Conservation (phyloP, 2,888 invertebrate genomes). For the Beris chalybata region DNA sequence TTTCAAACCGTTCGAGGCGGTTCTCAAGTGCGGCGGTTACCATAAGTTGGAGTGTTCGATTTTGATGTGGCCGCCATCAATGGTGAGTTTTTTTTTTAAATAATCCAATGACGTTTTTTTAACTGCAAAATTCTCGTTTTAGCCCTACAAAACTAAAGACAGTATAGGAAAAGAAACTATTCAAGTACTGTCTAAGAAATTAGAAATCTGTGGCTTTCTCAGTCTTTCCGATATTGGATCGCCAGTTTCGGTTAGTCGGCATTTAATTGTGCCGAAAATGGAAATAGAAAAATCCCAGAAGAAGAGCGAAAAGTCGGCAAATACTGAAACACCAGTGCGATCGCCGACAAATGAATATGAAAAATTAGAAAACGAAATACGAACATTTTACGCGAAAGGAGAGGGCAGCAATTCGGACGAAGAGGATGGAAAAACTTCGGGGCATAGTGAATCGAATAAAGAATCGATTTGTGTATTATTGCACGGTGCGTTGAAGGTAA, state of each 20-base stretch:
- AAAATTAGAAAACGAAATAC: slow-evolving; percentile 53
- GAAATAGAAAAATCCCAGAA: slow-evolving; percentile 51
- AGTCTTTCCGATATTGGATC: slow-evolving; percentile 87
- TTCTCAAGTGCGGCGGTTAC: slow-evolving; percentile 68
- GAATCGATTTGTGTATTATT: slow-evolving; percentile 91
- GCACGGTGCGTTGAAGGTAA: slow-evolving; percentile 85
- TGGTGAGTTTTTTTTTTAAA: slow-evolving; percentile 54
- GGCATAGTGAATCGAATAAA: slow-evolving; percentile 49
- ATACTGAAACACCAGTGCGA: not conserved
- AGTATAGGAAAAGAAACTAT: slow-evolving; percentile 35
- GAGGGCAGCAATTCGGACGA: slow-evolving; percentile 49
- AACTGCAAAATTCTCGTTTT: slow-evolving; percentile 21
- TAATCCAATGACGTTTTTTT: slow-evolving; percentile 24
- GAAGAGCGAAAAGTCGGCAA: slow-evolving; percentile 48
- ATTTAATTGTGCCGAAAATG: slow-evolving; percentile 80
- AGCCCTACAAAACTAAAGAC: slow-evolving; percentile 47
- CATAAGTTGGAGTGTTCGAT: slow-evolving; percentile 70
- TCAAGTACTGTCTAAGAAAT: slow-evolving; percentile 66
- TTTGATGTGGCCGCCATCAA: slow-evolving; percentile 73
- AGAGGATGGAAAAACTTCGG: slow-evolving; percentile 37
- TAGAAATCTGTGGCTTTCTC: slow-evolving; percentile 87
- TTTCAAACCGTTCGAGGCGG: slow-evolving; percentile 73
- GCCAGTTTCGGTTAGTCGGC: slow-evolving; percentile 87
- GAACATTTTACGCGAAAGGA: slow-evolving; percentile 52
- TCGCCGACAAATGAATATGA: slow-evolving; percentile 46